Percentiles rank a stretch among this genome's conserved stretches.
These are phyloP conservation scores for Lindbergichthys nudifrons DNA, from an alignment of 2,797 vertebrate species.

Conservation along the genomic window DNA sequence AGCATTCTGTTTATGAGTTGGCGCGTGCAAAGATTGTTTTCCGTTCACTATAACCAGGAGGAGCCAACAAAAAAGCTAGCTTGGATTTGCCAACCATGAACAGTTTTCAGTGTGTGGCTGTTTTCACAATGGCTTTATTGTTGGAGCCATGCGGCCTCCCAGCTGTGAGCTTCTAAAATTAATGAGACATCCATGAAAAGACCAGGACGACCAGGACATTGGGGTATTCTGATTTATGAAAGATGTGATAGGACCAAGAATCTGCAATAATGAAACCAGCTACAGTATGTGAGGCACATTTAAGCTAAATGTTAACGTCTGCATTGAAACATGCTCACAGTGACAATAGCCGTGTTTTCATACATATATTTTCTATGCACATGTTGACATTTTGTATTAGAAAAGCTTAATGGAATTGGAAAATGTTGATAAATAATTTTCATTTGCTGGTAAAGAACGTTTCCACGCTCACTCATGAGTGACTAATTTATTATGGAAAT, in stretches of 20 bases:
- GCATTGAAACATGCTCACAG: no score
- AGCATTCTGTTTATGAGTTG: constrained; percentile 11
- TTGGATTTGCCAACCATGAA: neutral
- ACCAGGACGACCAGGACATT: neutral
- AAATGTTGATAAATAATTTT: no score
- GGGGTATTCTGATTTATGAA: neutral
- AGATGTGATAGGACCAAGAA: neutral
- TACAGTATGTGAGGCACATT: no score
- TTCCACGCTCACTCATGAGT: no score
- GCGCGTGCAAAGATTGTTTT: neutral
- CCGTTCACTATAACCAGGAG: constrained; percentile 14
- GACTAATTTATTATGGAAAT: no score
- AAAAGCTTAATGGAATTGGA: no score
- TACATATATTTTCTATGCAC: no score
- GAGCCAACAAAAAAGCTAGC: neutral
- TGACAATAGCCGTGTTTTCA: no score
- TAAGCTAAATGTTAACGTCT: no score
- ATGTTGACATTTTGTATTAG: no score
- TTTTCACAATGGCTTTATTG: neutral
- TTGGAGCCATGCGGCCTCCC: neutral
- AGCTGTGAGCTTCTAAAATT: neutral
- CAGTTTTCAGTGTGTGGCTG: neutral
- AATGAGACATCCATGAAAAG: neutral
- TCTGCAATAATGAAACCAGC: no score
- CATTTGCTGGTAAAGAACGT: no score